Conservation (phyloP, 1,140 invertebrate species). For the Drosophila arawakana region DNA sequence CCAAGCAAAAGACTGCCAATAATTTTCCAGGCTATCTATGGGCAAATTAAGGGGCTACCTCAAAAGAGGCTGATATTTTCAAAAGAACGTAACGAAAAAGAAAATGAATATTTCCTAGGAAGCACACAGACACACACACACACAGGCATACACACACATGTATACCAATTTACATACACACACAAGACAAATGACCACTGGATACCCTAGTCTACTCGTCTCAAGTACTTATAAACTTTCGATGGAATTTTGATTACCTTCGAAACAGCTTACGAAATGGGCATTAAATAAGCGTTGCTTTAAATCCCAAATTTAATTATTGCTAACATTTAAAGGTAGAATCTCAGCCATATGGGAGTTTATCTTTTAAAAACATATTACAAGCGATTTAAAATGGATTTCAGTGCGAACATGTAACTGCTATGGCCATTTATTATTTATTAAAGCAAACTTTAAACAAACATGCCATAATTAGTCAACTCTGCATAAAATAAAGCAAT, state of each 20-base stretch:
- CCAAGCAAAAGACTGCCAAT: constrained; percentile 50
- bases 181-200: neutral
- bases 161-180: neutral
- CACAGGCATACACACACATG: neutral
- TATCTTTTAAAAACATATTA: no score
- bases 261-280: neutral
- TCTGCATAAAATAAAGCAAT: no score
- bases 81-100: constrained; percentile 21
- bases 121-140: neutral
- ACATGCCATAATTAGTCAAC: no score
- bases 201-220: constrained; percentile 1
- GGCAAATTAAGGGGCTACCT: constrained; percentile 30
- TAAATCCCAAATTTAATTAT: neutral
- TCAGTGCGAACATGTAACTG: no score
- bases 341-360: no score
- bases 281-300: neutral
- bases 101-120: constrained; percentile 17
- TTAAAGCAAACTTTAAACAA: no score
- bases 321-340: no score
- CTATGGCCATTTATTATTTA: no score
- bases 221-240: constrained; percentile 6
- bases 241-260: constrained; percentile 17
- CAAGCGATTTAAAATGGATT: no score
- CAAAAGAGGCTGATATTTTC: constrained; percentile 14
- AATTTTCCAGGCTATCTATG: constrained; percentile 35